Conservation (phyloP, 2,888 invertebrate genomes). For the Drosophila niveifrons region DNA sequence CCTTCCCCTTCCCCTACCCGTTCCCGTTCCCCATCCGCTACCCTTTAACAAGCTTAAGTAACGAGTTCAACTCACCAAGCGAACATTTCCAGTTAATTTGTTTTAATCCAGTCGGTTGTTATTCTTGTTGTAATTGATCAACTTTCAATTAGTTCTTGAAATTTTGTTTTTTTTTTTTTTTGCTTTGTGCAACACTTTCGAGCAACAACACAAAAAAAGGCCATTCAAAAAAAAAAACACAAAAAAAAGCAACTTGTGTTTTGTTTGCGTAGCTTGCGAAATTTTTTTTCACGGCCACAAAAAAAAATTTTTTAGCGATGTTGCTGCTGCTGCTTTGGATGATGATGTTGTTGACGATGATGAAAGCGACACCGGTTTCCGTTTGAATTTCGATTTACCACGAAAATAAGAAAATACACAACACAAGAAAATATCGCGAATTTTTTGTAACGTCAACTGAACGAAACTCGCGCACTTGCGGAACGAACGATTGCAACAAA, state of each 20-base stretch:
- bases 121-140: constrained; percentile 17
- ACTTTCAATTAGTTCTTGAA: constrained; percentile 38
- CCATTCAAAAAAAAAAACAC: constrained; percentile 1
- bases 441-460: constrained; percentile 5
- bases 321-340: not conserved
- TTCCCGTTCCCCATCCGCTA: not conserved
- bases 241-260: not conserved
- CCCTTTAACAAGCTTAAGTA: not conserved
- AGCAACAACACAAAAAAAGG: constrained; percentile 14
- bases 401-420: too few species aligned
- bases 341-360: constrained; percentile 7
- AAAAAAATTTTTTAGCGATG: not conserved
- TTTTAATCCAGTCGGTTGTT: constrained; percentile 27
- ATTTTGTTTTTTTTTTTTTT: constrained; percentile 12
- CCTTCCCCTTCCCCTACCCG: not conserved
- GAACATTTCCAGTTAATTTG: constrained; percentile 31
- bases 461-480: constrained; percentile 22
- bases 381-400: constrained; percentile 19
- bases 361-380: constrained; percentile 33
- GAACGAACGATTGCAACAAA: constrained; percentile 32
- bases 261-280: constrained; percentile 17
- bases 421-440: constrained; percentile 6
- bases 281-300: constrained; percentile 36
- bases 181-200: constrained; percentile 33
- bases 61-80: constrained; percentile 31